A percentile compares a stretch with the other conserved stretches of the same genome.
These are phyloP conservation scores for Elephantulus edwardii DNA, from an alignment of 2,113 vertebrate genomes.

Conservation along the genomic window DNA sequence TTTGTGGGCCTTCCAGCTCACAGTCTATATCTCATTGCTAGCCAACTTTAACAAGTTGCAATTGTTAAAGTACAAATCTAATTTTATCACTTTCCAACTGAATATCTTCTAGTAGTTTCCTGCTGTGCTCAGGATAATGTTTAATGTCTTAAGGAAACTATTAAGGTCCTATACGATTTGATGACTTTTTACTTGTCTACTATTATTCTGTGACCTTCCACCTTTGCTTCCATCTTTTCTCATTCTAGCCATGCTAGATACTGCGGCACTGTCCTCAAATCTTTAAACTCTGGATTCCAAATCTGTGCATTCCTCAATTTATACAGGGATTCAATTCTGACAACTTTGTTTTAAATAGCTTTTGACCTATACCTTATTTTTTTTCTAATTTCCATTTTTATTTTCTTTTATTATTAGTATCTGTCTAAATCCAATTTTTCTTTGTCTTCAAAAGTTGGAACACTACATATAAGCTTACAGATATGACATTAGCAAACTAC, in stretches of 20 bases:
- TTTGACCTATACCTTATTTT: neutral
- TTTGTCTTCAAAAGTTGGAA: neutral
- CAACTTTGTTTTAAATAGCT: too few relatives aligned
- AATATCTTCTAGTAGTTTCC: neutral
- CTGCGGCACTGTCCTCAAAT: too few relatives aligned
- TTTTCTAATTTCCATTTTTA: neutral
- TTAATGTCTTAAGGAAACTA: neutral
- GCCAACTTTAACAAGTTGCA: neutral
- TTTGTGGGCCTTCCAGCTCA: neutral
- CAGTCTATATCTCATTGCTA: neutral
- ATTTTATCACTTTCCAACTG: slow-evolving; percentile 7
- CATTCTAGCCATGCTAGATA: too few relatives aligned
- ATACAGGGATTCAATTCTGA: too few relatives aligned
- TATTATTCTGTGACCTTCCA: too few relatives aligned
- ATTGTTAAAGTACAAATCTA: slow-evolving; percentile 29
- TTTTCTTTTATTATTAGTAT: neutral
- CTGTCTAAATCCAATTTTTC: neutral
- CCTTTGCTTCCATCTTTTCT: too few relatives aligned
- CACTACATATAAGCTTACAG: neutral
- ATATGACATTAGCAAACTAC: neutral
- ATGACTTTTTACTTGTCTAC: neutral
- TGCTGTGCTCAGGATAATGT: neutral
- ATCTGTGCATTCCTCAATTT: too few relatives aligned
- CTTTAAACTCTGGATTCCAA: too few relatives aligned
- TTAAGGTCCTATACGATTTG: neutral